These are phyloP conservation scores for Solenodon paradoxus DNA, from an alignment of 2,113 vertebrate species.

Conservation along the genomic window DNA sequence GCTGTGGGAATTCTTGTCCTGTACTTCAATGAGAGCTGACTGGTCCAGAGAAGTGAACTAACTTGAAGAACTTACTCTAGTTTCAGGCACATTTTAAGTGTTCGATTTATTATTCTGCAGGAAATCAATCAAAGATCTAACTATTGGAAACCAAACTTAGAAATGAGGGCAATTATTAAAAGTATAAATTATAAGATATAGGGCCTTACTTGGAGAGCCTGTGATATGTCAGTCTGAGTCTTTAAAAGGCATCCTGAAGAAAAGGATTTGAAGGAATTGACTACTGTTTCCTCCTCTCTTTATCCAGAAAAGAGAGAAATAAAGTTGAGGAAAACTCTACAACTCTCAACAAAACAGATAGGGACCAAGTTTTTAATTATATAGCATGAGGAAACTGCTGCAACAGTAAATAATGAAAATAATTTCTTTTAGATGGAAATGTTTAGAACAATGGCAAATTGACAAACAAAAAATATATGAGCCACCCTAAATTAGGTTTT, in stretches of 20 bases:
- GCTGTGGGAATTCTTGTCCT: accelerated
- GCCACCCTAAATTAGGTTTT: not conserved
- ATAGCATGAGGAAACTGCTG: not conserved
- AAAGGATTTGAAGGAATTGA: not conserved
- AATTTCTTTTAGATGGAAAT: not conserved
- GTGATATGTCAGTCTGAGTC: not conserved
- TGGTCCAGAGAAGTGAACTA: not conserved
- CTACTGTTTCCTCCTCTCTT: not conserved
- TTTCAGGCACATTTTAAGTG: not conserved
- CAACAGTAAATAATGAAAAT: not conserved
- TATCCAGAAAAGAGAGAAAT: not conserved
- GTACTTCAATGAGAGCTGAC: not conserved
- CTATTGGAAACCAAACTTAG: not conserved
- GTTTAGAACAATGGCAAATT: not conserved
- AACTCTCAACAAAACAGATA: not conserved
- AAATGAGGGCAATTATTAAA: not conserved
- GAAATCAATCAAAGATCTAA: not conserved
- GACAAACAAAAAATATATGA: not conserved
- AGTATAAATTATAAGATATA: not conserved
- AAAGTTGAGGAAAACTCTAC: not conserved
- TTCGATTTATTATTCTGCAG: not conserved
- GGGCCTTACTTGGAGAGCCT: not conserved
- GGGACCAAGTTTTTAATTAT: not conserved
- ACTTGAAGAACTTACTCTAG: not conserved
- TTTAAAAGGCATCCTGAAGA: not conserved